Base-by-base conservation (phyloP, 2,113 vertebrate genomes). In the Aleadryas rufinucha region DNA sequence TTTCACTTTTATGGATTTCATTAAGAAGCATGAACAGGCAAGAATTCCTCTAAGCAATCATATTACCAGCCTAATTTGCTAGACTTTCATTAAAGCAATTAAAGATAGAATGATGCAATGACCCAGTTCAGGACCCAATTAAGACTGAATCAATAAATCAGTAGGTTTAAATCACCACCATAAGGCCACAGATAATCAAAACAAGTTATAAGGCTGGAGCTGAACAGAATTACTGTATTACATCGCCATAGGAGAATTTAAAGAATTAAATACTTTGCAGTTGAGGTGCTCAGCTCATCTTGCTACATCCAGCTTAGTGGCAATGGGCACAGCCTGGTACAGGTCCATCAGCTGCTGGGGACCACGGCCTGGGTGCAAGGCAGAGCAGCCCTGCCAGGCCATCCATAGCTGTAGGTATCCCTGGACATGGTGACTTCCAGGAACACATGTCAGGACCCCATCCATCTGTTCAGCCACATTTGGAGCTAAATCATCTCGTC, bases 11-110 rank as follows among this genome's bases (percentile, higher is more conserved):
- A 84, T 92, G 79, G 71, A 81, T 95, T 97, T 93, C 64, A 89
- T 94, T 95, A 90, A 92, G 90, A 86, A 90, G 54, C 42, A 89
- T 7, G 60, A 96, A 86, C 60, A 88, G 83, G 66, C 88, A 80
- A 92, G 94, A 84, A 90, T 86, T 81, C 64, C 86, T 90, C 71
- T 81, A 88, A 95, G 83, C 86, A 92, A 78, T 94, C 59, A 50
- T 70, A 83, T 92, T 95, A 90, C 37, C 68, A 89, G 42, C 12
- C 72, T 95, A 72, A 95, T 96, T 96, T 95, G 33, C 64, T 88
- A 92, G 76, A 86, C 64, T 95, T 93, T 93, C 83, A 78, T 94
- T 94, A 95, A 83, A 89, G 52, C 88, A 95, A 95, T 96, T 96
- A 97, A 93, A 88, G 86, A 86, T 54, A 80, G 64, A 95, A 90